Evolutionary conservation across 2,113 vertebrate species (phyloP), one percentile per base, ranked within the genome.

Genomic region (Redunca redunca): DNA sequence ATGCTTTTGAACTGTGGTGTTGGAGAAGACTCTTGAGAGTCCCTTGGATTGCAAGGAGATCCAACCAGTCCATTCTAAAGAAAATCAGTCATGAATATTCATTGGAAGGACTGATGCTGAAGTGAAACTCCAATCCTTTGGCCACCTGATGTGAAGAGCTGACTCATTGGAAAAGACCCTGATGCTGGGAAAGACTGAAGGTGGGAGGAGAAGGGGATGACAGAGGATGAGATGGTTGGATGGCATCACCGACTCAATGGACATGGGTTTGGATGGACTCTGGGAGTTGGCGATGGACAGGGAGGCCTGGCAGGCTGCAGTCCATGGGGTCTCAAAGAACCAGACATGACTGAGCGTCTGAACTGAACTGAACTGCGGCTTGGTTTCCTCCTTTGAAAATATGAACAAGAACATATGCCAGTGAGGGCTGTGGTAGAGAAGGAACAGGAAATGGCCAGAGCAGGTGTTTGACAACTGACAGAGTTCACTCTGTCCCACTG

Each of bases 271-370:
- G n/a, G 19, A 9, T 71, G n/a, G 19, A 23, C n/a, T 71, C 64
- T n/a, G 64, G 64, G 9, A 71, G n/a, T 23, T 71, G 17, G 64
- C 21, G 64, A 23, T 23, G n/a, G n/a, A 23, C 64, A 71, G 64
- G n/a, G 64, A 71, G 19, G 9, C 4, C 9, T 36, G n/a, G 64
- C 4, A 0, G 36, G n/a, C 64, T 36, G 19, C 19, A 11, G 17
- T 36, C 9, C n/a, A 36, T 36, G 64, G n/a, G 9, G n/a, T 71
- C 9, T 10, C 64, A 71, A 71, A 71, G 64, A 23, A n/a, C 36
- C 19, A 5, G n/a, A 71, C n/a, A 71, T 0, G 19, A 11, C 17
- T 71, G 64, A 36, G 64, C 0, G 3, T 17, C 30, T 64, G 62
- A n/a, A 33, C 62, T 64, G 58, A 64, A 64, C 30, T 64, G 64